Evolutionary conservation across 2,888 invertebrate species (phyloP), one percentile per base, ranked within the genome.

Genomic region (Melipona beecheii): DNA sequence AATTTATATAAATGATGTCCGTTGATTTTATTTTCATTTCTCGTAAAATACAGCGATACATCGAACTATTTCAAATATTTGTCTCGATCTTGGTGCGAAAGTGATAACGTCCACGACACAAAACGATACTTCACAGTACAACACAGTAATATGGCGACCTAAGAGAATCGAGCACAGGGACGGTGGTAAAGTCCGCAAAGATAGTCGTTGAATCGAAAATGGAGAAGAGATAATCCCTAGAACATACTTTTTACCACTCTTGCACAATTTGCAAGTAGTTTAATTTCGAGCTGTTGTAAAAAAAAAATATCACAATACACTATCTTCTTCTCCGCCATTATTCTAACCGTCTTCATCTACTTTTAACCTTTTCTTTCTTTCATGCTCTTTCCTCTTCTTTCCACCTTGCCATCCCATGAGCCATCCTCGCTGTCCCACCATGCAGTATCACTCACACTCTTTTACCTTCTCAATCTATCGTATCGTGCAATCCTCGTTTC

Each of bases 61-160:
- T 17, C 3, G 17, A 49, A 62, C 49, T 24, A 50, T 11, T 66
- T 60, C 4, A 52, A 70, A 19, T n/a, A 75, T 54, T 43, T 31
- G 19, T 27, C 11, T 31, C 4, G 31, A 43, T 3, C 13, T 43
- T 50, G 11, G 4, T 19, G 43, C 56, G 69, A 43, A 31, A 80
- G 43, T 21, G 27, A 43, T 49, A 75, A 49, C 56, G 62, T 79
- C 54, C 72, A 50, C 54, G 27, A 60, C 54, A 78, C 69, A 54
- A 78, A 52, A 58, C 43, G 60, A 78, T 66, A 80, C 64, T 58
- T 27, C 56, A 78, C 64, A 50, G 36, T 36, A 50, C 81, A 64
- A 36, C 71, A 83, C 83, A 21, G 78, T 75, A 84, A 84, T 56
- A 84, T 84, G 84, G 84, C 84, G 74, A 78, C 74, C 70, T 31